Evolutionary conservation across 2,113 vertebrate genomes (phyloP).

Genomic region (Larimichthys crocea): DNA sequence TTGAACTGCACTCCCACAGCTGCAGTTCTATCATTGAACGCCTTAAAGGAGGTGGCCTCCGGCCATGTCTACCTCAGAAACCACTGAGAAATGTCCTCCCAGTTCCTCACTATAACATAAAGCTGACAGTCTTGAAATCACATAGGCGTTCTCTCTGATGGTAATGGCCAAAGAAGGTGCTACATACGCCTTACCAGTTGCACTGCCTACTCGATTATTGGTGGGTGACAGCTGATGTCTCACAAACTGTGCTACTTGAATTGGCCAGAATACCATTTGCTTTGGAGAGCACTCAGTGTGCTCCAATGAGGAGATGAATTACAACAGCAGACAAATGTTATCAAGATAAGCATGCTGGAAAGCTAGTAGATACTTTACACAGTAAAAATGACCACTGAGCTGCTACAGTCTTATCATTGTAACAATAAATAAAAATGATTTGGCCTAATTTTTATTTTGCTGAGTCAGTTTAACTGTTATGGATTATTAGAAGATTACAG

Average conservation of each 20-base stretch:
- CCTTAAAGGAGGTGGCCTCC: conserved; percentile 63
- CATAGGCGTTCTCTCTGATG: not conserved
- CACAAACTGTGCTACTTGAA: not conserved
- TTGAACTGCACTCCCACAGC: conserved; percentile 82
- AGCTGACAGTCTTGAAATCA: not conserved
- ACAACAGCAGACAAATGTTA: conserved; percentile 16
- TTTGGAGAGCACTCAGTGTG: not conserved
- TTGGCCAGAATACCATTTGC: not conserved
- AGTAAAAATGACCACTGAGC: not conserved
- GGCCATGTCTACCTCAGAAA: conserved; percentile 50
- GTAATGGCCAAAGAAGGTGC: not conserved
- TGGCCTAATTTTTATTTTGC: not conserved
- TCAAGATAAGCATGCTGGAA: conserved; percentile 29
- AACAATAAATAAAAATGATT: not conserved
- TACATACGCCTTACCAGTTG: not conserved
- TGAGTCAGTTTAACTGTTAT: not conserved
- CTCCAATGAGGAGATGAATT: conserved; percentile 21
- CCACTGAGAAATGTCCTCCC: conserved; percentile 35
- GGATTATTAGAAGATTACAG: too few species aligned
- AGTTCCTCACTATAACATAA: conserved; percentile 21
- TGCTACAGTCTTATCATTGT: not conserved
- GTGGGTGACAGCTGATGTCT: not conserved
- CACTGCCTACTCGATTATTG: not conserved
- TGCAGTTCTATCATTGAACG: conserved; percentile 72
- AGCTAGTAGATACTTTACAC: conserved; percentile 22